Conservation (phyloP, 2,888 invertebrate species). For the Oegoconia quadripuncta region DNA sequence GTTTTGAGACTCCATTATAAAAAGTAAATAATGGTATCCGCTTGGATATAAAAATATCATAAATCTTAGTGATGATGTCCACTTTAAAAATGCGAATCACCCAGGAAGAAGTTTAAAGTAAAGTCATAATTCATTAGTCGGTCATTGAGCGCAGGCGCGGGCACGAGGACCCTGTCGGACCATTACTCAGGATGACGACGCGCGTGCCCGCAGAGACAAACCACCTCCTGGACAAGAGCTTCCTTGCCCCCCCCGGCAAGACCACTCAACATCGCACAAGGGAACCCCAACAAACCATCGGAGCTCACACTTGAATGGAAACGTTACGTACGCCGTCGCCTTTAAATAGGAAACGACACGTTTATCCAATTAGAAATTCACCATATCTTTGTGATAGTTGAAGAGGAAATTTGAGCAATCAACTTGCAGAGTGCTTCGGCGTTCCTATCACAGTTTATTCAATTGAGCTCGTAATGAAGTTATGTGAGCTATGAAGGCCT, state of each 20-base stretch:
- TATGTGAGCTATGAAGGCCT: conserved; percentile 67
- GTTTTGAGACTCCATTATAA: too few species aligned
- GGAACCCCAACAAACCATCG: conserved; percentile 34
- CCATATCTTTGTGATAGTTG: conserved; percentile 80
- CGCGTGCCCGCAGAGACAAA: conserved; percentile 58
- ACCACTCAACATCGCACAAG: conserved; percentile 25
- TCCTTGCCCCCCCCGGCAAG: conserved; percentile 30
- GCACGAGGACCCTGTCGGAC: conserved; percentile 44
- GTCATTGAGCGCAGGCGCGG: conserved; percentile 58
- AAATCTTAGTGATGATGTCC: conserved; percentile 22
- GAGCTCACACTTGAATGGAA: conserved; percentile 59
- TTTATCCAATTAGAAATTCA: conserved; percentile 80
- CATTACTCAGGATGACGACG: conserved; percentile 75
- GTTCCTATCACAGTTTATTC: conserved; percentile 78
- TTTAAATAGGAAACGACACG: conserved; percentile 80
- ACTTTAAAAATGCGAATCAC: conserved; percentile 51
- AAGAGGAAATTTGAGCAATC: conserved; percentile 79
- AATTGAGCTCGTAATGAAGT: conserved; percentile 77
- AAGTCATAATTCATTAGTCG: conserved; percentile 69
- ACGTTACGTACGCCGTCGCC: conserved; percentile 66
- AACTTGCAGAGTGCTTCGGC: conserved; percentile 74
- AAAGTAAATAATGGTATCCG: conserved; percentile 12
- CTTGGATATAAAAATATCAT: conserved; percentile 17
- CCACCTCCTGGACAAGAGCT: conserved; percentile 31
- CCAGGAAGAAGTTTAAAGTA: conserved; percentile 55